These are phyloP conservation scores for Neoaliturus tenellus DNA, from an alignment of 2,888 invertebrate species.

Conservation along the genomic window DNA sequence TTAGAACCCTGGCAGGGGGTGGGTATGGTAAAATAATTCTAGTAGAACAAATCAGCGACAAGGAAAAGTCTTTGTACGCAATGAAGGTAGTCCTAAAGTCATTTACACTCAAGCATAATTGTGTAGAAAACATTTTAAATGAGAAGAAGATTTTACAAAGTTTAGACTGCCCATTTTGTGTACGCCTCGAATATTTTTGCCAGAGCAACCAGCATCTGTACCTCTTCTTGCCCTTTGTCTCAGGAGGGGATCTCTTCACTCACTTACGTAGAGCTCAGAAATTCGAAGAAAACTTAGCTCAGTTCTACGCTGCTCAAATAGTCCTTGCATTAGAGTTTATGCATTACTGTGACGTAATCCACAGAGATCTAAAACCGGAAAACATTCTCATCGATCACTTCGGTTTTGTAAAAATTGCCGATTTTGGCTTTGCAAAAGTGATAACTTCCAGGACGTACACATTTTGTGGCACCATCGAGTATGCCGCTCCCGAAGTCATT, in stretches of 20 bases:
- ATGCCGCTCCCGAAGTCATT: slow-evolving; percentile 74
- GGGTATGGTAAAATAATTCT: slow-evolving; percentile 79
- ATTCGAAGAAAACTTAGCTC: slow-evolving; percentile 74
- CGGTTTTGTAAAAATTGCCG: slow-evolving; percentile 88
- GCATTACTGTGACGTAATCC: slow-evolving; percentile 90
- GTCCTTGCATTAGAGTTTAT: slow-evolving; percentile 93
- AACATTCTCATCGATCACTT: slow-evolving; percentile 87
- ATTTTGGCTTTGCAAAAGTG: slow-evolving; percentile 95
- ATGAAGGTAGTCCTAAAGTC: slow-evolving; percentile 80
- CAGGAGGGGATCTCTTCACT: slow-evolving; percentile 93
- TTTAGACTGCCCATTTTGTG: slow-evolving; percentile 91
- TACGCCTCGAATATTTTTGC: slow-evolving; percentile 88
- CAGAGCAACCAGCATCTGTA: slow-evolving; percentile 92
- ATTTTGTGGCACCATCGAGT: slow-evolving; percentile 78
- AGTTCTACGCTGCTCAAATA: slow-evolving; percentile 95
- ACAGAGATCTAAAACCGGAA: slow-evolving; percentile 96
- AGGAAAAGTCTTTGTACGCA: slow-evolving; percentile 73
- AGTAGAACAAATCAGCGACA: slow-evolving; percentile 75
- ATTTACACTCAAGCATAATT: slow-evolving; percentile 79
- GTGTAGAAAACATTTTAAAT: slow-evolving; percentile 77
- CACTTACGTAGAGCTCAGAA: slow-evolving; percentile 80
- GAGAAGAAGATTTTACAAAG: slow-evolving; percentile 94
- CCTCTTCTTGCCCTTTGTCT: slow-evolving; percentile 89
- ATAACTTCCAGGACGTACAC: slow-evolving; percentile 74
- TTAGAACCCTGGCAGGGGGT: slow-evolving; percentile 74